phyloP scores from a whole-genome alignment of 2,113 vertebrate species.

The Cephalopterus ornatus region DNA sequence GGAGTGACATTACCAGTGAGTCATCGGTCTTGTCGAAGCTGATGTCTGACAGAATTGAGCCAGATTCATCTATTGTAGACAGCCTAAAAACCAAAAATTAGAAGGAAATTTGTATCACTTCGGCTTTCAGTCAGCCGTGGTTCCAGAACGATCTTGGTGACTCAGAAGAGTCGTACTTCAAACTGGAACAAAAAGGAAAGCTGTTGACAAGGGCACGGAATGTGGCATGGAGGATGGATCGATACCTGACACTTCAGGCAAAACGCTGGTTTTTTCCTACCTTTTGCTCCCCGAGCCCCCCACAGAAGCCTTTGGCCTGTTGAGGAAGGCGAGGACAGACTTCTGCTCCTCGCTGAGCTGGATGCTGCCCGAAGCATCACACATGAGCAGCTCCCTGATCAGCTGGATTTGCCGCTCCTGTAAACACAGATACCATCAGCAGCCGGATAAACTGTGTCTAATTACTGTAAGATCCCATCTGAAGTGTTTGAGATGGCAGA shows the following conservation, averaged over 20 bases:
- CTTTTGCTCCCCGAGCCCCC: constrained; percentile 81
- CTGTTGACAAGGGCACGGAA: not conserved
- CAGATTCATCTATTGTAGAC: constrained; percentile 94
- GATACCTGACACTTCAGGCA: not conserved
- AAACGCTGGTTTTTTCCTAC: constrained; percentile 64
- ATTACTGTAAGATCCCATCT: not conserved
- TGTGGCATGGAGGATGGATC: not conserved
- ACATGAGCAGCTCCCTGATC: constrained; percentile 91
- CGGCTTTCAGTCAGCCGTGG: not conserved
- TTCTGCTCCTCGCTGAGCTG: constrained; percentile 95
- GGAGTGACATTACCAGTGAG: constrained; percentile 84
- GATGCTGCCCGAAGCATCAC: constrained; percentile 90
- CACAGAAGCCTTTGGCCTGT: constrained; percentile 75
- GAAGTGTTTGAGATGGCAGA: not conserved
- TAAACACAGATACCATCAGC: not conserved
- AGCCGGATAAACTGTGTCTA: constrained; percentile 14
- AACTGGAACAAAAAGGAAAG: not conserved
- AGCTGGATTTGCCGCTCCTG: constrained; percentile 96
- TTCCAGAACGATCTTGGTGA: not conserved
- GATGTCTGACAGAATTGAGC: constrained; percentile 95
- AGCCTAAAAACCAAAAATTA: constrained; percentile 73
- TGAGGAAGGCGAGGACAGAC: constrained; percentile 91
- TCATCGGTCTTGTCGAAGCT: constrained; percentile 98
- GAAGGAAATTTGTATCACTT: not conserved
- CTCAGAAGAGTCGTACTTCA: not conserved